Base-by-base conservation (phyloP, 2,888 invertebrate species). In the Laspeyria flexula region DNA sequence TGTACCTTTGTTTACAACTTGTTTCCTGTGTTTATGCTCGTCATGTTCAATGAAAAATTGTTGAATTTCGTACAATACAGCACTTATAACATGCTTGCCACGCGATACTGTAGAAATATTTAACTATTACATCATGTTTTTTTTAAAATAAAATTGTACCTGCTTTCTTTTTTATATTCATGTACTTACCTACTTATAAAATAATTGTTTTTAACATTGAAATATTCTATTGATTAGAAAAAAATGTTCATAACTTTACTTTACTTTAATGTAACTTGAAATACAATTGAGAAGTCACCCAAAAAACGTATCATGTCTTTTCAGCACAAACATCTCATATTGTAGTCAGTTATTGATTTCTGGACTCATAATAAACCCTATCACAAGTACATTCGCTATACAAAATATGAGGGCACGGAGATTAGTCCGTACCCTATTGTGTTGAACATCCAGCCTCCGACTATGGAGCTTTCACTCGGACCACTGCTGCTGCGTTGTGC, bases 1-100 rank as follows among this genome's bases (percentile, higher is more conserved):
- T 71, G 71, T 71, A 75, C 60, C 79, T 83, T 89, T 89, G 90
- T 91, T 90, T 91, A 89, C 85, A 86, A 84, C 66, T 85, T 81
- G 86, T 87, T 90, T 88, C 87, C 83, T 84, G 85, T 85, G 83
- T 81, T 81, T 83, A 80, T 78, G 76, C 75, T 77, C 74, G 77
- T 81, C 83, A 82, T 81, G 77, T 77, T 81, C 66, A 77, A 77
- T 82, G 71, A 81, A 82, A 85, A 77, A 67, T 70, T 65, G 68
- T 75, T 71, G 67, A 60, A 71, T 69, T 68, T 52, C 39, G 61
- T 67, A 60, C 52, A 55, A 52, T 64, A 56, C 53, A 55, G 60
- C 61, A 54, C 58, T 51, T 25, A 42, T 43, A 44, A 54, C 12
- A 52, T 37, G 40, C 45, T 54, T 46, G 43, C 30, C 62, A 53